Base-by-base conservation (phyloP, 2,888 invertebrate genomes). In the Trissolcus japonicus region DNA sequence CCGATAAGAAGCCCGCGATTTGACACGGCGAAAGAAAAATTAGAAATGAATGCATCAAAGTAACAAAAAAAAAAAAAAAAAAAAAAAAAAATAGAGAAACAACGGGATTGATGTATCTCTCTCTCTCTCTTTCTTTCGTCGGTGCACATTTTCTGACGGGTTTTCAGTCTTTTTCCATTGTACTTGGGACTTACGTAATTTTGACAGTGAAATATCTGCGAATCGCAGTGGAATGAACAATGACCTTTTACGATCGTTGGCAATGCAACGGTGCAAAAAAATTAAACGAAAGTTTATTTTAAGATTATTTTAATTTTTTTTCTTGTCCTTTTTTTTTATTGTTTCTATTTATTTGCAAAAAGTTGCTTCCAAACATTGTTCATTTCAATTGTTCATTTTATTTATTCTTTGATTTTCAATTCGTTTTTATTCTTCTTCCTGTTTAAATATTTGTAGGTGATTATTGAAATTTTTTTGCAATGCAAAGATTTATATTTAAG, bases 1-100 rank as follows among this genome's bases (percentile, higher is more conserved):
- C 63, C 67, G 75, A 78, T 72, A 72, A 71, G 57, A 46, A 17
- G 71, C 67, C 68, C 56, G 35, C 35, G 61, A 77, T 63, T 71
- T 53, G 54, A 62, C 55, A 55, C 21, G 51, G 7, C 40, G 9
- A 4, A 41, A 46, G 19, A 54, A 61, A 40, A 21, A 48, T 19
- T 16, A 4, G 11, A 21, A 21, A 59, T 21, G 25, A 25, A 25
- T 25, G 25, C 6, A 25, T 59, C 16, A 48, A 61, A 51, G 29
- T n/a, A 55, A 35, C 4, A 4, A 3, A 40, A 3, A 19, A 16
- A 14, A 9, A 67, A 67, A 57, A n/a, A n/a, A n/a, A n/a, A n/a
- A n/a, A n/a, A n/a, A n/a, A n/a, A n/a, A n/a, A n/a, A n/a, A n/a
- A n/a, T n/a, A n/a, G n/a, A n/a, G n/a, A n/a, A n/a, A n/a, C n/a